Percentiles rank a stretch among this genome's conserved stretches.
Evolutionary conservation across 2,797 vertebrate genomes (phyloP).

Genomic region (Acrossocheilus fasciatus): DNA sequence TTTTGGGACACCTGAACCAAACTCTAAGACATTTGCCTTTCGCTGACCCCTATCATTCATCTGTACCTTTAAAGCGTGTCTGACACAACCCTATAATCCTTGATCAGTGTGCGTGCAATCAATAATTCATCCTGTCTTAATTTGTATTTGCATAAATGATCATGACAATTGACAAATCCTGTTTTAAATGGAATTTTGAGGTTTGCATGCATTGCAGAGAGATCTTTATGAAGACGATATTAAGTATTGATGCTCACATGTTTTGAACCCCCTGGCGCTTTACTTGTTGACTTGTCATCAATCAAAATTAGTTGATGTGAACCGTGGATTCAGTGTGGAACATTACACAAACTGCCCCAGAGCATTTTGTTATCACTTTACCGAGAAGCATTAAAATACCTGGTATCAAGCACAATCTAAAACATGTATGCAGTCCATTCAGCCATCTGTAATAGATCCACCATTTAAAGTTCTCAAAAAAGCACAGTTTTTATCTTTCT

Average conservation of each 20-base stretch:
- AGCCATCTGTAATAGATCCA: neutral
- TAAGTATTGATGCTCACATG: slow-evolving; percentile 64
- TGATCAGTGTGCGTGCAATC: slow-evolving; percentile 58
- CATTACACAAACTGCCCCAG: slow-evolving; percentile 22
- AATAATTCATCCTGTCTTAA: slow-evolving; percentile 66
- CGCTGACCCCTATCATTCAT: neutral
- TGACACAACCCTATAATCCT: slow-evolving; percentile 50
- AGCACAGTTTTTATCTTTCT: neutral
- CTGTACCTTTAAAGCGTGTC: neutral
- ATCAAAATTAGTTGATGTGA: slow-evolving; percentile 23
- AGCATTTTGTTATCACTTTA: neutral
- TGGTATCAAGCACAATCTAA: neutral
- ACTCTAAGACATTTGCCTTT: neutral
- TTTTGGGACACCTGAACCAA: slow-evolving; percentile 34
- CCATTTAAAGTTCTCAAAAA: neutral
- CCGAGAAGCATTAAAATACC: slow-evolving; percentile 1
- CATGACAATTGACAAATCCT: slow-evolving; percentile 64
- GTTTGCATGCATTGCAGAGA: slow-evolving; percentile 61
- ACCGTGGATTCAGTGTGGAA: neutral
- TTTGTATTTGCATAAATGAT: slow-evolving; percentile 69
- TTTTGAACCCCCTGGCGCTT: slow-evolving; percentile 18
- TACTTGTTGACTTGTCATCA: slow-evolving; percentile 41
- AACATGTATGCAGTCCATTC: neutral
- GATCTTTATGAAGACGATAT: slow-evolving; percentile 57
- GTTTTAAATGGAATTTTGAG: slow-evolving; percentile 62